Conservation (phyloP, 2,113 vertebrate genomes). For the Aldabrachelys gigantea region DNA sequence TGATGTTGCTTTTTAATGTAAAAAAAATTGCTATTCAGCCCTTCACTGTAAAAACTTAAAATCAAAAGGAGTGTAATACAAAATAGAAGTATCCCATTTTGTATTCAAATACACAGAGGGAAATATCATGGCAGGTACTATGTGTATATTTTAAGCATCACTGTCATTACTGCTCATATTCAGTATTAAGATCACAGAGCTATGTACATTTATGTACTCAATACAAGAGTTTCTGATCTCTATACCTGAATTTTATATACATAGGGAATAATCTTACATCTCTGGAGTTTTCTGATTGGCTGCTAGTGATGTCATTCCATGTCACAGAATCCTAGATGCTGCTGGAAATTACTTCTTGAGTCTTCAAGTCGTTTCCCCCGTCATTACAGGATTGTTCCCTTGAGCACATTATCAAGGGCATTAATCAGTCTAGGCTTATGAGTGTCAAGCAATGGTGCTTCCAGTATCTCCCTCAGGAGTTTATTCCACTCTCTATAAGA, state of each 20-base stretch:
- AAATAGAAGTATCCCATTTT: slow-evolving; percentile 1
- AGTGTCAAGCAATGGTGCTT: slow-evolving; percentile 32
- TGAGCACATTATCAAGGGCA: slow-evolving; percentile 39
- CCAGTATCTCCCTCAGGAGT: slow-evolving; percentile 38
- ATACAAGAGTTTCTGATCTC: slow-evolving; percentile 31
- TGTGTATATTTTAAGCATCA: slow-evolving; percentile 32
- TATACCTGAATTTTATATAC: slow-evolving; percentile 19
- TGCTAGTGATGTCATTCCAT: slow-evolving; percentile 37
- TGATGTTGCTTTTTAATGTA: neutral
- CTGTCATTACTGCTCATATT: slow-evolving; percentile 54
- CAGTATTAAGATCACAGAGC: slow-evolving; percentile 52
- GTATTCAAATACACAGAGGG: slow-evolving; percentile 13
- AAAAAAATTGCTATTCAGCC: neutral
- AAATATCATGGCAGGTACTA: slow-evolving; percentile 28
- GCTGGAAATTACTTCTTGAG: slow-evolving; percentile 32
- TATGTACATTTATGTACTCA: slow-evolving; percentile 44
- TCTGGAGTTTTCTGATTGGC: slow-evolving; percentile 49
- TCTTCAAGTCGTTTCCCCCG: slow-evolving; percentile 26
- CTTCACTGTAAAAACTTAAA: neutral
- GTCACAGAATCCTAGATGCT: slow-evolving; percentile 19
- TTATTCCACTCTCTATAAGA: slow-evolving; percentile 48
- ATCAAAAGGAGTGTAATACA: neutral
- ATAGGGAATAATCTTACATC: slow-evolving; percentile 49
- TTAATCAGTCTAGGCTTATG: slow-evolving; percentile 57
- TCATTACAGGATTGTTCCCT: slow-evolving; percentile 33